Conservation (phyloP, 2,113 vertebrate species). For the Salvator merianae region DNA sequence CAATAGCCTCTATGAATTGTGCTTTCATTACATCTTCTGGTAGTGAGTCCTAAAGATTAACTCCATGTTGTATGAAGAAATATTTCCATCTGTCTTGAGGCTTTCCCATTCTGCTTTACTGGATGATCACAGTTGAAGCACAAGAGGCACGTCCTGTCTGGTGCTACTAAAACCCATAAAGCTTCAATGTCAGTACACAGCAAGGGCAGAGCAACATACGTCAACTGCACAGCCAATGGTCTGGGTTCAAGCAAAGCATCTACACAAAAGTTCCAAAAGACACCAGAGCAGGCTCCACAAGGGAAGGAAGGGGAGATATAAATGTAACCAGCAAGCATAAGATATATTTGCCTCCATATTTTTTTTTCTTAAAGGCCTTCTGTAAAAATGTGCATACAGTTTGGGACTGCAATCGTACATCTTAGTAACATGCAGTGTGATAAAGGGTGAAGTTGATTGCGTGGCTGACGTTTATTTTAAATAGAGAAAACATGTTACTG, state of each 20-base stretch:
- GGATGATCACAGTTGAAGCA: not conserved
- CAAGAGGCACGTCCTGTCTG: not conserved
- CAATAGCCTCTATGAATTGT: not conserved
- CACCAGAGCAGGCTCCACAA: not conserved
- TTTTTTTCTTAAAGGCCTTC: not conserved
- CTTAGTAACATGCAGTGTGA: not conserved
- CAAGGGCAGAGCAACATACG: fast-evolving
- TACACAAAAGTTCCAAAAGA: not conserved
- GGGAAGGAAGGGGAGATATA: too few relatives aligned
- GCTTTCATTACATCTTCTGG: not conserved
- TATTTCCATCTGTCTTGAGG: too few relatives aligned
- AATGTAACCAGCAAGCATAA: too few relatives aligned
- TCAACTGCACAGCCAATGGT: not conserved
- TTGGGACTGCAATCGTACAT: not conserved
- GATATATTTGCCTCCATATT: not conserved
- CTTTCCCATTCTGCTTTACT: too few relatives aligned
- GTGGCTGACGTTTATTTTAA: too few relatives aligned
- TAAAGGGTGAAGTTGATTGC: fast-evolving
- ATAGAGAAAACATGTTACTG: not conserved
- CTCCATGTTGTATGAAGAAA: too few relatives aligned
- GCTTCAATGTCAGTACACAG: not conserved
- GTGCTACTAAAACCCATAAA: not conserved
- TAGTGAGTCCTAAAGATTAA: not conserved
- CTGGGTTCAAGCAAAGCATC: not conserved
- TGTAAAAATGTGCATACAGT: not conserved